Percentiles rank a stretch among this genome's conserved stretches.
These are phyloP conservation scores for Brachionus manjavacas DNA, from an alignment of 1,140 invertebrate genomes.

Conservation along the genomic window DNA sequence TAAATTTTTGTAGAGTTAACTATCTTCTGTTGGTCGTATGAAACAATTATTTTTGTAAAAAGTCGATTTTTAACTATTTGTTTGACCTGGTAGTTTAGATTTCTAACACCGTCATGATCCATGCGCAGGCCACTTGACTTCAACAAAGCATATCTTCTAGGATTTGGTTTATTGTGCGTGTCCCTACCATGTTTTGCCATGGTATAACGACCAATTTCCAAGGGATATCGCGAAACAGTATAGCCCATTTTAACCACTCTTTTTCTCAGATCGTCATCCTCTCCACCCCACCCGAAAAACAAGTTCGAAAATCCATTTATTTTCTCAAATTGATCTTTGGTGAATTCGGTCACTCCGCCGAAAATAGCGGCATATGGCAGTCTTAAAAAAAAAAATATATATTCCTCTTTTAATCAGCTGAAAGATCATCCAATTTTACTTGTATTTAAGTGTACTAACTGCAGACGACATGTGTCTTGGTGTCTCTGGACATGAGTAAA, in stretches of 20 bases:
- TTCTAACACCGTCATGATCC: slow-evolving; percentile 8
- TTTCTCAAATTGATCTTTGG: slow-evolving; percentile 40
- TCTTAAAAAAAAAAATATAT: neutral
- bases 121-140: neutral
- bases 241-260: slow-evolving; percentile 69
- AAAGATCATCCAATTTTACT: neutral
- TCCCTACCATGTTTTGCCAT: slow-evolving; percentile 71
- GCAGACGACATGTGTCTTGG: slow-evolving; percentile 28
- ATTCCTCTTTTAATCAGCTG: neutral
- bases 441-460: slow-evolving; percentile 36
- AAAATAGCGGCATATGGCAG: slow-evolving; percentile 43
- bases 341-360: slow-evolving; percentile 45
- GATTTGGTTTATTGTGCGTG: slow-evolving; percentile 6
- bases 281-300: slow-evolving; percentile 45
- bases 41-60: slow-evolving; percentile 21
- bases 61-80: slow-evolving; percentile 6
- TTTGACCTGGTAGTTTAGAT: neutral
- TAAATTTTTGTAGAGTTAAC: neutral
- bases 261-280: slow-evolving; percentile 34
- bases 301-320: slow-evolving; percentile 44
- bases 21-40: neutral
- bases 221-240: slow-evolving; percentile 77
- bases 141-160: neutral
- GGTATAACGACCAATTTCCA: slow-evolving; percentile 77
- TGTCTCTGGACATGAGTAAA: slow-evolving; percentile 49